Base-by-base conservation (phyloP, 2,797 vertebrate species). In the Melanotaenia pygmaea region DNA sequence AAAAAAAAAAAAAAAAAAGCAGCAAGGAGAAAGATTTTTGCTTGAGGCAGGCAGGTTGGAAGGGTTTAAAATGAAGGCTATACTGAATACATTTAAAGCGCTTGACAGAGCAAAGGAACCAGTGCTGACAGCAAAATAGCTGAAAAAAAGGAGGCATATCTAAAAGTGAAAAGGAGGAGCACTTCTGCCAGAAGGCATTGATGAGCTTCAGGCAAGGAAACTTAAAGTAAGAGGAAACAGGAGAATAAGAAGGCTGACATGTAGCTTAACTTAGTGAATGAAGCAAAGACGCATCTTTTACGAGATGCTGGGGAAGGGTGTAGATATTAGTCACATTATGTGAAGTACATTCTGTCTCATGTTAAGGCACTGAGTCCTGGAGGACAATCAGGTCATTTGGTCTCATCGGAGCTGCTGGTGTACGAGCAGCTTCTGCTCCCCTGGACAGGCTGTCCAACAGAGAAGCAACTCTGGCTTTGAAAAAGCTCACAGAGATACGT, bases 171-270 rank as follows among this genome's bases (percentile, higher is more conserved):
- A 84, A 73, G 65, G 30, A 50, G 24, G 34, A 74, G 59, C 22
- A n/a, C 38, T 54, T 71, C 54, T 66, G 35, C 20, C 47, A 59
- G 68, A 68, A 64, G 2, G 35, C 35, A 67, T 7, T 72, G 67
- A 80, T 71, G 71, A 81, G 77, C 72, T 68, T 9, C 18, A 38
- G 70, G 68, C 69, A 59, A 30, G 20, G 16, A 71, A 58, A 59
- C 65, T 47, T 30, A 24, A 59, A 59, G 51, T 30, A 62, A 59
- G 43, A 70, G 61, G 35, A 74, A 79, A 65, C 7, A 5, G 22
- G 51, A 61, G 54, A 72, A 65, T 45, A 26, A 76, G 71, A 56
- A 74, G 56, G 24, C 57, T 73, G 59, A 77, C 54, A 64, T 34
- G 50, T 22, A 57, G 60, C 28, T 47, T 64, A 26, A 35, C 12